phyloP scores from a whole-genome alignment of 2,888 invertebrate genomes.

The Rhagonycha fulva region DNA sequence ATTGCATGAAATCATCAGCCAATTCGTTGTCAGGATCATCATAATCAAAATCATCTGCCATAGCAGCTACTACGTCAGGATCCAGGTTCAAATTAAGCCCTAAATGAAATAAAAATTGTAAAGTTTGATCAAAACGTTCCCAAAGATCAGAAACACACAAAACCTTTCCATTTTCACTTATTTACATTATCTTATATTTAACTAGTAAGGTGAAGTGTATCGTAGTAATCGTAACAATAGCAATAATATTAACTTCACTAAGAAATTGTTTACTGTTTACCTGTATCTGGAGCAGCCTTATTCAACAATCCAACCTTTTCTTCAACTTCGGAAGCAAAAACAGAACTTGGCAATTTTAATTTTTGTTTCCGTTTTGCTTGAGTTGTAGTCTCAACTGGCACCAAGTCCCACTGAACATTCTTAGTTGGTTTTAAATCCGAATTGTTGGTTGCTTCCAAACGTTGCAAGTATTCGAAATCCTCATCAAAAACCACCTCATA shows the following conservation, averaged over 20 bases:
- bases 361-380: conserved; percentile 32
- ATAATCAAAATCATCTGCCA: conserved; percentile 92
- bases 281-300: conserved; percentile 67
- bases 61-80: conserved; percentile 88
- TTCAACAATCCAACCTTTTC: conserved; percentile 84
- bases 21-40: conserved; percentile 81
- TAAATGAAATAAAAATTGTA: conserved; percentile 49
- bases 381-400: conserved; percentile 59
- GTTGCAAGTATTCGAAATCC: conserved; percentile 93
- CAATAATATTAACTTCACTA: not conserved
- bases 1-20: conserved; percentile 89
- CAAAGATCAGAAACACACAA: no score
- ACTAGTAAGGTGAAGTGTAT: no score
- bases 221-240: no score
- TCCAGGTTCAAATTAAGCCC: conserved; percentile 76
- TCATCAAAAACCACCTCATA: conserved; percentile 94
- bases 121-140: not conserved
- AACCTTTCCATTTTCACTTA: no score
- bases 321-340: conserved; percentile 85
- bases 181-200: no score
- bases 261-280: conserved; percentile 41
- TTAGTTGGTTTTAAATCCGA: conserved; percentile 39
- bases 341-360: conserved; percentile 74
- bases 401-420: conserved; percentile 42
- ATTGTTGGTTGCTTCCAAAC: conserved; percentile 71